Evolutionary conservation across 2,797 vertebrate species (phyloP), one percentile per base, ranked within the genome.

Genomic region (Allobates femoralis): DNA sequence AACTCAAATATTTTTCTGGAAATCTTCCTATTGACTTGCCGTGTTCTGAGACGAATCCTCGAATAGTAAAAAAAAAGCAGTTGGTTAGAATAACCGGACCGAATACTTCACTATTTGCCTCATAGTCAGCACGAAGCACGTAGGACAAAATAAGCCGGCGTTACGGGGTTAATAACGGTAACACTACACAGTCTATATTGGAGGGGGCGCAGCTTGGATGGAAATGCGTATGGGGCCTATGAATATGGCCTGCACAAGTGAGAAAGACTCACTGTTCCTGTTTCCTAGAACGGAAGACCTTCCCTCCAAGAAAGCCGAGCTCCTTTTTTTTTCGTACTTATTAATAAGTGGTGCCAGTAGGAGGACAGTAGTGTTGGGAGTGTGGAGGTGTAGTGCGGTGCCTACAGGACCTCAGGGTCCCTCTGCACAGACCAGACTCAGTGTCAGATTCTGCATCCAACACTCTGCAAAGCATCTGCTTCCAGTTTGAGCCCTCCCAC

Each of bases 191-290:
- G 67, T 58, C 34, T 28, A 5, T 67, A 76, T 30, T 56, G 85
- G 53, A 73, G 64, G 51, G 19, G 12, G 28, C 51, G 46, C 71
- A 34, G 46, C 67, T 53, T 81, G 71, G 67, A 81, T 74, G 46
- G 21, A 76, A 26, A 77, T 51, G 41, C 28, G 4, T 14, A 1
- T 37, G 32, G 53, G 19, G 34, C 62, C 41, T 53, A 78, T 76
- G 81, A 78, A 71, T 76, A 56, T 8, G 50, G 41, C 62, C 73
- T 85, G 78, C 69, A 46, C 21, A 1, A 32, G 56, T 74, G 23
- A 56, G 23, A 64, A 87, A 84, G 86, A 30, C 76, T 80, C 76
- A 80, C 76, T 87, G 86, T 87, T 84, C 56, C 71, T 64, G 23
- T 58, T 87, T 87, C 81, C 86, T 87, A 84, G 76, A 84, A 87